These are phyloP conservation scores for Eupelmus urozonus DNA, from an alignment of 2,888 invertebrate species.

Conservation along the genomic window DNA sequence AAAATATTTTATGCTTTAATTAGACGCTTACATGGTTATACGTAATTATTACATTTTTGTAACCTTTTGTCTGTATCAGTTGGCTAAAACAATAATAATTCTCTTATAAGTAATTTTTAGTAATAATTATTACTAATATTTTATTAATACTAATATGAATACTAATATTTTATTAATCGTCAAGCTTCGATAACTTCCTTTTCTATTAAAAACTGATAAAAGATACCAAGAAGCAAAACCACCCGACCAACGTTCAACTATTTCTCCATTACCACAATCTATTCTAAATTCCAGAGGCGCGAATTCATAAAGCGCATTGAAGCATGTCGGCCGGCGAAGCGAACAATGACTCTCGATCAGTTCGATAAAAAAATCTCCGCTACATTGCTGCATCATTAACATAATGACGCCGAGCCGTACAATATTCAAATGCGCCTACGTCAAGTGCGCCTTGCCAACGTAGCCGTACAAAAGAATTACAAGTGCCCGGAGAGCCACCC, in stretches of 20 bases:
- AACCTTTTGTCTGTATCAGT: too few species aligned
- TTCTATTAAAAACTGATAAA: too few species aligned
- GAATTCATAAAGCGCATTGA: constrained; percentile 7
- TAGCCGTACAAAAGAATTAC: neutral
- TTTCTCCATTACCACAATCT: neutral
- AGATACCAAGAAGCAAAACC: neutral
- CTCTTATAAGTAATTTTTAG: too few species aligned
- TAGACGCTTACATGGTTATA: too few species aligned
- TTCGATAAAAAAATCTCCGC: neutral
- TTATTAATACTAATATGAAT: neutral
- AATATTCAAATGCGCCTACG: neutral
- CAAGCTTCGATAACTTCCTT: neutral
- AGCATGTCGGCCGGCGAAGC: neutral
- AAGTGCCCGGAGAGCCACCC: neutral
- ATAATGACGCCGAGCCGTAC: neutral
- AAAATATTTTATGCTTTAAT: too few species aligned
- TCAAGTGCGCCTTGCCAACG: neutral
- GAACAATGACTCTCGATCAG: constrained; percentile 11
- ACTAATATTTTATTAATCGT: neutral
- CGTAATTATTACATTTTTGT: too few species aligned
- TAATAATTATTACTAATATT: too few species aligned
- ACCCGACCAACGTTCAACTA: neutral
- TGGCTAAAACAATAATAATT: too few species aligned
- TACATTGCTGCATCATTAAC: constrained; percentile 13
- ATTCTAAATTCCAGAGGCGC: neutral